Evolutionary conservation across 2,113 vertebrate genomes (phyloP).

Genomic region (Gopherus flavomarginatus): DNA sequence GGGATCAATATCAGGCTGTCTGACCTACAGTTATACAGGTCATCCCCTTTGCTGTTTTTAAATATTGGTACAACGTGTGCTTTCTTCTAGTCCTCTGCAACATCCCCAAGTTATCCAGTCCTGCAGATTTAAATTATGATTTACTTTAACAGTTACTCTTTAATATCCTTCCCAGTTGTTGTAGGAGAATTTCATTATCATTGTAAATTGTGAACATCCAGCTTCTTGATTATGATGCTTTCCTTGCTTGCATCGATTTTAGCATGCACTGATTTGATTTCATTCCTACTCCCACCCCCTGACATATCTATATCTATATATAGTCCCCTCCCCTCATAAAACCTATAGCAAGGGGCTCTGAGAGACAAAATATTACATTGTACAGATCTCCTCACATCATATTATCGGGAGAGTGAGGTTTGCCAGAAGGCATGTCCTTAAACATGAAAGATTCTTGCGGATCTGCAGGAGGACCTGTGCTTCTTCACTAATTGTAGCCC

Average conservation of each 20-base stretch:
- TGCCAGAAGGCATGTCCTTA: background rate
- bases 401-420: fast-evolving
- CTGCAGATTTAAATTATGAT: background rate
- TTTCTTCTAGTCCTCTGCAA: background rate
- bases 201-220: background rate
- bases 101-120: fast-evolving
- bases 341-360: fast-evolving
- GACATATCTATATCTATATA: too few species aligned
- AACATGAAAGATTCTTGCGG: background rate
- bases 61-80: background rate
- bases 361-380: background rate
- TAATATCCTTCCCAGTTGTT: background rate
- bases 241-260: background rate
- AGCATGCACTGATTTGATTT: background rate
- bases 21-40: background rate
- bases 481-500: background rate
- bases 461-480: background rate
- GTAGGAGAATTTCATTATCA: background rate
- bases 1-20: background rate
- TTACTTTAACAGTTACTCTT: background rate
- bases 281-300: too few species aligned
- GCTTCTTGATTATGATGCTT: background rate
- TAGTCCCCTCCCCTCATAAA: background rate
- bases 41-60: background rate
- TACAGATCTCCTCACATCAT: background rate